phyloP scores from a whole-genome alignment of 2,113 vertebrate genomes.

The Pluvialis apricaria region DNA sequence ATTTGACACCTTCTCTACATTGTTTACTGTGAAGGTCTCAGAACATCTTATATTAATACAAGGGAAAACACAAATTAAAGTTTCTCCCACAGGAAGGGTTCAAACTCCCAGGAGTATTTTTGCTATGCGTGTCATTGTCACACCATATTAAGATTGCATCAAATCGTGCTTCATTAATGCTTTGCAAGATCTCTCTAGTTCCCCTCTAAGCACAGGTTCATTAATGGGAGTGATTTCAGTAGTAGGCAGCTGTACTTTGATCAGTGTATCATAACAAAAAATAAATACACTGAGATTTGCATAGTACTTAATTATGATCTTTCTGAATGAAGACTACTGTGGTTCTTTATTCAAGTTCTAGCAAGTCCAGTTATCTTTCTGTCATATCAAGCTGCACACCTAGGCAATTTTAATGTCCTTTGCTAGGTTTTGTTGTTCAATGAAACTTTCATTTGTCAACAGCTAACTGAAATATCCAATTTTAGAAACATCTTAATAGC shows the following conservation, averaged over 20 bases:
- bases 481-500: background rate
- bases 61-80: background rate
- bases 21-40: background rate
- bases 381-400: background rate
- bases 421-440: background rate
- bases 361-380: background rate
- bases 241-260: background rate
- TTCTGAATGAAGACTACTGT: background rate
- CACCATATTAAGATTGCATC: background rate
- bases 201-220: background rate
- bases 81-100: background rate
- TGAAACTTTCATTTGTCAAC: background rate
- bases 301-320: background rate
- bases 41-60: background rate
- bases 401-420: background rate
- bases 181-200: background rate
- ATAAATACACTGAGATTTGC: background rate
- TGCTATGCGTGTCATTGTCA: background rate
- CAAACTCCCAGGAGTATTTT: background rate
- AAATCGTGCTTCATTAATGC: background rate
- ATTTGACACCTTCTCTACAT: background rate
- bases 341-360: background rate
- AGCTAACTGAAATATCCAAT: background rate
- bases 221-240: background rate
- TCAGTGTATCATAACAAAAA: background rate